Evolutionary conservation across 37 sponge, comb jelly and placozoan species (phyloP), one percentile per base, ranked within the genome.

Genomic region (Halisarca cf. caerulea): DNA sequence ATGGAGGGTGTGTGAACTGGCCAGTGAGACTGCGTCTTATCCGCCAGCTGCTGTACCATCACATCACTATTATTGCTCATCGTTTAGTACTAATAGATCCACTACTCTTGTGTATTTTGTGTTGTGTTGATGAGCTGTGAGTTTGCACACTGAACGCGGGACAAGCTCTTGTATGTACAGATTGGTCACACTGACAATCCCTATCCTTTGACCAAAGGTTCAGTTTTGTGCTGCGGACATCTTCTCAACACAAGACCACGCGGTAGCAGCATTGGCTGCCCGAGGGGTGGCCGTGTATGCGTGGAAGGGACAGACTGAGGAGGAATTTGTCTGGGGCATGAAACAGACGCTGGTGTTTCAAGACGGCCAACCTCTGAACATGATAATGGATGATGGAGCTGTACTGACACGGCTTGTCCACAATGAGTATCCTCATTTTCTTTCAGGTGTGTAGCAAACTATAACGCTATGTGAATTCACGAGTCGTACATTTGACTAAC

Each of bases 311-410:
- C 85, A 89, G 66, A 68, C 69, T 17, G 69, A 68, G 34, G 69
- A 68, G 33, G 69, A 68, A 33, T 68, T 34, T 33, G 28, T 68
- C 33, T 75, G 77, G 77, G 30, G 99, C 53, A 88, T 98, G 35
- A 95, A 98, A 41, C 99, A 98, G 91, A 98, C 99, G 51, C 82
- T 98, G 40, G 73, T 80, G 69, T 98, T 96, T 90, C 90, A 93
- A 39, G 62, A 84, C 25, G 84, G 69, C 32, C 35, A 53, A 14
- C 47, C 77, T 37, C 34, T 75, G 77, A 84, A 84, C 78, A 84
- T 84, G 85, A 84, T 84, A 20, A 27, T 84, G 42, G 85, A 84
- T 78, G 85, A 84, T 43, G 85, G 85, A 75, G 85, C 77, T 8
- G 85, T 72, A 36, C 85, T 84, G 43, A 73, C 85, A 27, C 40